A percentile compares a stretch with the other conserved stretches of the same genome.
Evolutionary conservation across 2,888 invertebrate genomes (phyloP).

Genomic region (Podotricha telesiphe): DNA sequence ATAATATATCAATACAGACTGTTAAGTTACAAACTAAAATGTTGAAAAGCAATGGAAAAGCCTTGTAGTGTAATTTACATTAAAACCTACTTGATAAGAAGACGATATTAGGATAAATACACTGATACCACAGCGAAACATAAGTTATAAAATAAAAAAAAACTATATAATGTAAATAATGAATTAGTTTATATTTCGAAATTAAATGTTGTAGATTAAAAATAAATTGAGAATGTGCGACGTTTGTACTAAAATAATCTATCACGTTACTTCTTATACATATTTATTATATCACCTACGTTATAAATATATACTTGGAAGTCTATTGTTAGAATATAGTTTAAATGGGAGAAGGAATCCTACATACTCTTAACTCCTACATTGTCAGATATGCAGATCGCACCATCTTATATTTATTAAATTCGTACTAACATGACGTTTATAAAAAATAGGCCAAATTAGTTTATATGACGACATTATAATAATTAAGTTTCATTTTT

Average conservation of each 20-base stretch:
- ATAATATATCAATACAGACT: constrained; percentile 41
- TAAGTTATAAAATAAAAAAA: constrained; percentile 6
- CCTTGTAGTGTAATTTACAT: neutral
- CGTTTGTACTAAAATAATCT: constrained; percentile 47
- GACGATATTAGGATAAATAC: constrained; percentile 1
- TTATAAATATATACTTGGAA: constrained; percentile 6
- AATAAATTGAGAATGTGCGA: constrained; percentile 34
- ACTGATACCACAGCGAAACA: constrained; percentile 16
- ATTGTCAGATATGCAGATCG: neutral
- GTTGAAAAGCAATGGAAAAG: constrained; percentile 1
- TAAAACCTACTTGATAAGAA: neutral
- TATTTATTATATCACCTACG: constrained; percentile 13
- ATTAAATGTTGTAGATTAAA: constrained; percentile 1
- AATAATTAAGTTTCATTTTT: no score
- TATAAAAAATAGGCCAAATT: constrained; percentile 26
- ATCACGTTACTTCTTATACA: constrained; percentile 26
- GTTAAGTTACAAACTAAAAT: neutral
- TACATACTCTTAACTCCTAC: neutral
- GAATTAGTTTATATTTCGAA: neutral
- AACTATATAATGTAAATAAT: constrained; percentile 12
- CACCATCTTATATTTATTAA: constrained; percentile 35
- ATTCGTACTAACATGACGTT: constrained; percentile 35
- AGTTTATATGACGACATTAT: neutral
- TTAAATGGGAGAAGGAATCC: no score
- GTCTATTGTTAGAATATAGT: constrained; percentile 8